phyloP scores from a whole-genome alignment of 2,797 vertebrate species.

The Tinamus major region DNA sequence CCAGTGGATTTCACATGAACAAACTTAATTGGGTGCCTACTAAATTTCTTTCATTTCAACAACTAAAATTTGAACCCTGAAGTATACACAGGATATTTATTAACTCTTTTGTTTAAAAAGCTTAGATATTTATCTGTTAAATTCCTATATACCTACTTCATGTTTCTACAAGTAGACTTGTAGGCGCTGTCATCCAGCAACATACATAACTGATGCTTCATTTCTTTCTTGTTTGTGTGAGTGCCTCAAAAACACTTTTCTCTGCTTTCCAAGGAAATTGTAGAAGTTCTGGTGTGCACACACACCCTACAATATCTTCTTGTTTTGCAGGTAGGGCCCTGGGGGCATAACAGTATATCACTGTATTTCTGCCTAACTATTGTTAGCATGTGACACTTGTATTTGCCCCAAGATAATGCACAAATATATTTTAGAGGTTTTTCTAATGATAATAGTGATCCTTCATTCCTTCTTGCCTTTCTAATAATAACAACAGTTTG shows the following conservation, averaged over 20 bases:
- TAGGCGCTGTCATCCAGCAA: neutral
- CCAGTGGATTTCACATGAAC: neutral
- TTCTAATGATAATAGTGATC: constrained; percentile 67
- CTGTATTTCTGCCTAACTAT: constrained; percentile 58
- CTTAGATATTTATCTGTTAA: neutral
- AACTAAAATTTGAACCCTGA: neutral
- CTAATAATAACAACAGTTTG: constrained; percentile 69
- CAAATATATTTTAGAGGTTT: constrained; percentile 73
- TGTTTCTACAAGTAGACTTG: neutral
- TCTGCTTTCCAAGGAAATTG: constrained; percentile 25
- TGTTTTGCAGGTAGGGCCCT: constrained; percentile 2
- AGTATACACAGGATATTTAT: neutral
- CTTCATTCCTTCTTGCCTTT: constrained; percentile 74
- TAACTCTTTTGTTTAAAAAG: neutral
- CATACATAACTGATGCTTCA: neutral
- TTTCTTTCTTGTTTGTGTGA: neutral
- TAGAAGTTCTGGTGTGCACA: neutral
- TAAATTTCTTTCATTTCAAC: neutral
- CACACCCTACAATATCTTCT: neutral
- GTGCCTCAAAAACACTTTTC: neutral
- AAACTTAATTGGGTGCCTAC: neutral
- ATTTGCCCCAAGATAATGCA: constrained; percentile 72
- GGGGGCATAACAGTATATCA: constrained; percentile 23
- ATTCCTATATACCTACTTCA: neutral
- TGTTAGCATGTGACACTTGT: constrained; percentile 68